Evolutionary conservation across 2,888 invertebrate species (phyloP).

Genomic region (Priocnemis perturbator): DNA sequence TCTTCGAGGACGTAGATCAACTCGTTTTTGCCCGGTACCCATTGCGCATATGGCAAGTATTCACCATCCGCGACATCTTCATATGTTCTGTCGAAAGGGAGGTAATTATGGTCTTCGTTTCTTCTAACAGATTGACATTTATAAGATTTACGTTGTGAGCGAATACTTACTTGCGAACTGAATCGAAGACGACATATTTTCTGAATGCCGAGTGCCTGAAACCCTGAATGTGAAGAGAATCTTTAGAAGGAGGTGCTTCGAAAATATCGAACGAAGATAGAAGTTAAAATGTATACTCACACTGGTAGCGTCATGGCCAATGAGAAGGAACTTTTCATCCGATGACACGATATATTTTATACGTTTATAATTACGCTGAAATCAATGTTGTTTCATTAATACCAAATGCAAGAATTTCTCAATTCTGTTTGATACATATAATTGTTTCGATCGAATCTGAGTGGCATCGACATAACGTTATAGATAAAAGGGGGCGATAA

Average conservation of each 20-base stretch:
- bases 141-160: not conserved
- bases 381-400: too few relatives aligned
- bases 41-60: conserved; percentile 80
- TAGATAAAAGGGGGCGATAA: too few relatives aligned
- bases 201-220: conserved; percentile 83
- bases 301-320: conserved; percentile 23
- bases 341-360: not conserved
- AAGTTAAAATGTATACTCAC: conserved; percentile 31
- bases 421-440: too few relatives aligned
- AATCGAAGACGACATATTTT: conserved; percentile 78
- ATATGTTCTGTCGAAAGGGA: conserved; percentile 69
- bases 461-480: too few relatives aligned
- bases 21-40: conserved; percentile 77
- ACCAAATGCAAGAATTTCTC: too few relatives aligned
- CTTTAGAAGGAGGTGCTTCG: not conserved
- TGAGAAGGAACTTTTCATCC: conserved; percentile 23
- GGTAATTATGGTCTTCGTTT: conserved; percentile 22
- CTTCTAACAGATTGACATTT: not conserved
- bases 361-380: not conserved
- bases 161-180: conserved; percentile 42
- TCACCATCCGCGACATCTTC: conserved; percentile 77
- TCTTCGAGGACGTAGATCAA: conserved; percentile 83
- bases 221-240: conserved; percentile 74
- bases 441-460: too few relatives aligned
- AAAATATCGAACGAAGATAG: not conserved